Evolutionary conservation across 2,888 invertebrate genomes (phyloP).

Genomic region (Pyrgus malvae): DNA sequence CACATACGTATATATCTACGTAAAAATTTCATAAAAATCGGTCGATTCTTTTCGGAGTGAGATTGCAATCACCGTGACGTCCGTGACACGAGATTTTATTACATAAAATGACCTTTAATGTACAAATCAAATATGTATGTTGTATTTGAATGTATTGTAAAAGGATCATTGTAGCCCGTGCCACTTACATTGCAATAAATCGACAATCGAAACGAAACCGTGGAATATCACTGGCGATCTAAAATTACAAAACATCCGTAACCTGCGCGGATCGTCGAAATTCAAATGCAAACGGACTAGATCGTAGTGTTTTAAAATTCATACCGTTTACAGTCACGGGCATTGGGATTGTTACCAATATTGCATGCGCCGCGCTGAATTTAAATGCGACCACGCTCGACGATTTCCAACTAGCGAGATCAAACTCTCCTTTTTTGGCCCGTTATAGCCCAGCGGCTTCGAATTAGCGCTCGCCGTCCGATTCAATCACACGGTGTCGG

Average conservation of each 20-base stretch:
- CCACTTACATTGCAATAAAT: neutral
- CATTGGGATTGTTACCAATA: constrained; percentile 65
- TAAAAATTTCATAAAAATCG: too few relatives aligned
- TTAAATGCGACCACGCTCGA: constrained; percentile 51
- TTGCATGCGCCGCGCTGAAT: constrained; percentile 59
- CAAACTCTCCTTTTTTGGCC: constrained; percentile 46
- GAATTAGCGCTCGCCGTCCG: constrained; percentile 53
- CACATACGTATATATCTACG: too few relatives aligned
- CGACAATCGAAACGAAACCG: neutral
- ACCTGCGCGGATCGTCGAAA: constrained; percentile 48
- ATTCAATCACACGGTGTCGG: constrained; percentile 45
- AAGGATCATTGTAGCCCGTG: neutral
- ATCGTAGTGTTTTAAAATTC: constrained; percentile 63
- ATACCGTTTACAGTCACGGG: constrained; percentile 53
- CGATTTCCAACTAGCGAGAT: constrained; percentile 42
- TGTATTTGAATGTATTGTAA: too few relatives aligned
- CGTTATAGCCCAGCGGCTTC: constrained; percentile 41
- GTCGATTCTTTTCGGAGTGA: too few relatives aligned
- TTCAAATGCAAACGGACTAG: constrained; percentile 47
- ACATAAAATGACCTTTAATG: too few relatives aligned
- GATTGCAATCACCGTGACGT: too few relatives aligned
- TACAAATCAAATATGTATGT: too few relatives aligned
- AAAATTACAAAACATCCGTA: constrained; percentile 35
- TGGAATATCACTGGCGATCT: constrained; percentile 39
- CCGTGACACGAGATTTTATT: too few relatives aligned